phyloP scores from a whole-genome alignment of 2,113 vertebrate species.

The Hippocampus mohnikei region DNA sequence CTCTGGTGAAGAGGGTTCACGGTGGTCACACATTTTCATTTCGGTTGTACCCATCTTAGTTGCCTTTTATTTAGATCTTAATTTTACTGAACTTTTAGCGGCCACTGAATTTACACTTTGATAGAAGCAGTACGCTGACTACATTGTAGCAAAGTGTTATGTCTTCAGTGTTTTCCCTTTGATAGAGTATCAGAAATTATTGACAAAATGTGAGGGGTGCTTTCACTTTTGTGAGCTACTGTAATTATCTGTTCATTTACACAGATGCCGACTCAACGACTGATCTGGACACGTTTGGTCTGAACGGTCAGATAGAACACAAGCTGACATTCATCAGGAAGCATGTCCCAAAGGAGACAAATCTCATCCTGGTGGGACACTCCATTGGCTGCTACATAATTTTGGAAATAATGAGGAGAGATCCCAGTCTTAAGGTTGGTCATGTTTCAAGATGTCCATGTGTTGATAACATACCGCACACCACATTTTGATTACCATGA shows the following conservation, averaged over 20 bases:
- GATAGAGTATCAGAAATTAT: not conserved
- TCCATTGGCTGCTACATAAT: slow-evolving; percentile 90
- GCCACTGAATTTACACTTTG: too few species aligned
- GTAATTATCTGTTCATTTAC: not conserved
- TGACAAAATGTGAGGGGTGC: not conserved
- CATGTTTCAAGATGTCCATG: not conserved
- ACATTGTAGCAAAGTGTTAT: too few species aligned
- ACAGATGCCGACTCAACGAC: slow-evolving; percentile 71
- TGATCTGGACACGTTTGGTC: slow-evolving; percentile 82
- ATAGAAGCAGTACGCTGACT: too few species aligned
- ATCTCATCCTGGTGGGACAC: slow-evolving; percentile 85
- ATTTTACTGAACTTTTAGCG: too few species aligned
- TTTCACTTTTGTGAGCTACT: not conserved
- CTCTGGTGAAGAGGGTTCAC: too few species aligned
- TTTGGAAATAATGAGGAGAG: slow-evolving; percentile 85
- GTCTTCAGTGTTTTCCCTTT: not conserved
- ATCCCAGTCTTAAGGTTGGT: slow-evolving; percentile 81
- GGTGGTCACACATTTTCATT: too few species aligned
- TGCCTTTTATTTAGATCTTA: too few species aligned
- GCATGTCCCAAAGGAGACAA: slow-evolving; percentile 79
- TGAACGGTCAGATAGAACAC: slow-evolving; percentile 88
- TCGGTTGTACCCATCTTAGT: too few species aligned
- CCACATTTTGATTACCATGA: too few species aligned
- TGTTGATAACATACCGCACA: too few species aligned
- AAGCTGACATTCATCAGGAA: slow-evolving; percentile 84